Conservation (phyloP, 2,888 invertebrate species). For the Agrotis puta region DNA sequence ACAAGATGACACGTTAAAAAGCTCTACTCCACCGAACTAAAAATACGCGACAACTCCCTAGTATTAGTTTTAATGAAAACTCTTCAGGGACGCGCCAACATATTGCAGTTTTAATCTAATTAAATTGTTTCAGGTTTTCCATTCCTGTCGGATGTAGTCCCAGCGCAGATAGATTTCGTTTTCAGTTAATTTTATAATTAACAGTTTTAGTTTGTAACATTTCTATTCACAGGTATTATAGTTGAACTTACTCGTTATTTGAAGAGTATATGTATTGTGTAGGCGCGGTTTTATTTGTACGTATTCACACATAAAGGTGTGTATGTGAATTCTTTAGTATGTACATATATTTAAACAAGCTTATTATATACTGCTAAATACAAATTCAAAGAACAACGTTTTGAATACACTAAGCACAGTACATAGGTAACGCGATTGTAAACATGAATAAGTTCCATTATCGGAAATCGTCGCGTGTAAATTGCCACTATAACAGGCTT, state of each 20-base stretch:
- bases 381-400: slow-evolving; percentile 26
- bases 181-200: slow-evolving; percentile 23
- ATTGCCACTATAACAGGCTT: slow-evolving; percentile 54
- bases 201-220: slow-evolving; percentile 26
- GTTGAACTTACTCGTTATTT: slow-evolving; percentile 9
- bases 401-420: slow-evolving; percentile 24
- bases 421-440: slow-evolving; percentile 18
- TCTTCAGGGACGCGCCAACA: slow-evolving; percentile 33
- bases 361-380: slow-evolving; percentile 26
- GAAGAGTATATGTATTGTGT: slow-evolving; percentile 2
- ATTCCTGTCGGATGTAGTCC: slow-evolving; percentile 27
- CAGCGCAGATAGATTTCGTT: slow-evolving; percentile 11
- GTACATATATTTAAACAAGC: slow-evolving; percentile 24
- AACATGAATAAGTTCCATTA: slow-evolving; percentile 50
- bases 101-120: slow-evolving; percentile 49
- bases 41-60: slow-evolving; percentile 32
- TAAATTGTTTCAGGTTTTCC: slow-evolving; percentile 36
- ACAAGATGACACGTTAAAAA: slow-evolving; percentile 35
- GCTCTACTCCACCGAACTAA: slow-evolving; percentile 4
- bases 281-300: slow-evolving; percentile 18
- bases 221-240: neutral
- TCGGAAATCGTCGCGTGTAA: slow-evolving; percentile 57
- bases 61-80: slow-evolving; percentile 48
- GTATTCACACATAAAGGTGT: slow-evolving; percentile 23
- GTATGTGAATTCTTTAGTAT: slow-evolving; percentile 10